These are phyloP conservation scores for Nebria salina DNA, from an alignment of 2,888 invertebrate genomes.

Conservation along the genomic window DNA sequence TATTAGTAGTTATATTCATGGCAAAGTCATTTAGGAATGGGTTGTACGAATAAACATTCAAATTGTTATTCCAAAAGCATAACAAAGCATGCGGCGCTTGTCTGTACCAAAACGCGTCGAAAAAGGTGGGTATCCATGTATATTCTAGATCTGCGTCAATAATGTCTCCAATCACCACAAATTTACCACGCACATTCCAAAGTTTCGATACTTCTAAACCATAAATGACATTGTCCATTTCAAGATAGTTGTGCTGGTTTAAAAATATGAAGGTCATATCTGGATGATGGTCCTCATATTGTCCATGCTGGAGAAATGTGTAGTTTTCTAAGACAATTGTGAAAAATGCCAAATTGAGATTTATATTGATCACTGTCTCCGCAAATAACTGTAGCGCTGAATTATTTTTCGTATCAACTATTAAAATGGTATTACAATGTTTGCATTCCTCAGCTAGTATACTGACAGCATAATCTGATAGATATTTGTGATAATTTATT, in stretches of 20 bases:
- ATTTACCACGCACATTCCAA: conserved; percentile 2
- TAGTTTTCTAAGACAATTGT: not conserved
- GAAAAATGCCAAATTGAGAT: not conserved
- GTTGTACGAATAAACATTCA: conserved; percentile 33
- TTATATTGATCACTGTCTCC: not conserved
- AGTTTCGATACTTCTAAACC: not conserved
- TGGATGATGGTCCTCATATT: not conserved
- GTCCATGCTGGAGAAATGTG: not conserved
- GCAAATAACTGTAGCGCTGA: not conserved
- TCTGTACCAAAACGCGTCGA: not conserved
- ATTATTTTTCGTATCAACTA: not conserved
- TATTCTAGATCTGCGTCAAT: not conserved
- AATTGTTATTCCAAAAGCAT: conserved; percentile 18
- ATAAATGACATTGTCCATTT: not conserved
- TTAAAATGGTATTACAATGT: not conserved
- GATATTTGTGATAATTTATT: not conserved
- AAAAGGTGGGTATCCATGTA: not conserved
- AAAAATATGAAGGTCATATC: conserved; percentile 12
- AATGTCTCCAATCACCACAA: not conserved
- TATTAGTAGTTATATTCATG: conserved; percentile 20
- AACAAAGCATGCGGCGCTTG: not conserved
- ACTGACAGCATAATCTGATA: not conserved
- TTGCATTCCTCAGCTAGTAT: not conserved
- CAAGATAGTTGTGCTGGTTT: not conserved
- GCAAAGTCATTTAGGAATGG: conserved; percentile 32